phyloP scores from a whole-genome alignment of 2,113 vertebrate genomes.

The Nestor notabilis region DNA sequence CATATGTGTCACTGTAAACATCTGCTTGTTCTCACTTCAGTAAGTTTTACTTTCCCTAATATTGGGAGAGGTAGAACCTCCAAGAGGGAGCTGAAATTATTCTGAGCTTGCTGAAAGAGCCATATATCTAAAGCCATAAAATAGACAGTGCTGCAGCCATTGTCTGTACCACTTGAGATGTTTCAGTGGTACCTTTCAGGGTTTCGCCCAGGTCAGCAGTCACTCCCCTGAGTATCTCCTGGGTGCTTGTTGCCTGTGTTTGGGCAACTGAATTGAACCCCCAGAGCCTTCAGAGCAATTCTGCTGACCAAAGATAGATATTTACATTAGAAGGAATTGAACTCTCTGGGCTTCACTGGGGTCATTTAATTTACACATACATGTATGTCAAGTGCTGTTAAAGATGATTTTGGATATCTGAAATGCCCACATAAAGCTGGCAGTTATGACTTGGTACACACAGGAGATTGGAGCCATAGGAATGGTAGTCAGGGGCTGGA shows the following conservation, averaged over 20 bases:
- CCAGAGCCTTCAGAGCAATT: neutral
- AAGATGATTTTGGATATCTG: neutral
- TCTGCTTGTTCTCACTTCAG: neutral
- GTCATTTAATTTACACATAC: neutral
- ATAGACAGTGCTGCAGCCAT: fast-evolving
- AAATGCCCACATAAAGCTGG: neutral
- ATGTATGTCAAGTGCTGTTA: neutral
- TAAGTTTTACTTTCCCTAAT: neutral
- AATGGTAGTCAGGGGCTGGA: neutral
- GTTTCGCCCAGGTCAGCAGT: neutral
- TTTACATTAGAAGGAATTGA: neutral
- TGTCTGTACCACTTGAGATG: neutral
- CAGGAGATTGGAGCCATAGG: neutral
- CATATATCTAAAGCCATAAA: neutral
- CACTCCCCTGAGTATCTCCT: neutral
- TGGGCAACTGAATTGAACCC: neutral
- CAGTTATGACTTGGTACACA: neutral
- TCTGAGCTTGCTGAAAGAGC: neutral
- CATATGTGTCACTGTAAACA: neutral
- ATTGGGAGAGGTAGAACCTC: neutral
- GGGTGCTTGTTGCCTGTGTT: neutral
- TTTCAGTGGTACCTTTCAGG: neutral
- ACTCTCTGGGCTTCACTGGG: neutral
- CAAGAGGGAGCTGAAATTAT: neutral
- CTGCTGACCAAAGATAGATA: neutral